Evolutionary conservation across 1,140 invertebrate species (phyloP).

Genomic region (Archegozetes longisetosus): DNA sequence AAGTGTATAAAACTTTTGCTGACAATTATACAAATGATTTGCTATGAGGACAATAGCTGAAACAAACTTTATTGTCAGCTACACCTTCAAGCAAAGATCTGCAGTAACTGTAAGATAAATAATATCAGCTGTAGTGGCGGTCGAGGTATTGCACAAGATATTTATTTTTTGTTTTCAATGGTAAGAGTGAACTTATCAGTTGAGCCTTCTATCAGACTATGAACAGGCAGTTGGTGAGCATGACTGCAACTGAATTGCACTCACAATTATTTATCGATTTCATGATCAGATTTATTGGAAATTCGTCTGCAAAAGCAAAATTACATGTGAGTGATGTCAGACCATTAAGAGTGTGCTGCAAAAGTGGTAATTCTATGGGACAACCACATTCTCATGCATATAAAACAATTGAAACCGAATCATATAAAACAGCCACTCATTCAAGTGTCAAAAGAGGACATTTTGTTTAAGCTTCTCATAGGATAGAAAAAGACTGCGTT

Average conservation of each 20-base stretch:
- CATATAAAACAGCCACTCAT: neutral
- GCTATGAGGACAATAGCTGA: too few species aligned
- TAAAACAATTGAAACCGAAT: neutral
- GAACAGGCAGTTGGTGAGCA: constrained; percentile 7
- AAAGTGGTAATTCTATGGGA: neutral
- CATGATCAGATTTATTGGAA: constrained; percentile 22
- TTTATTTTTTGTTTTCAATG: neutral
- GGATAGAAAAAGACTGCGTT: neutral
- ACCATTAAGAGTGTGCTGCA: too few species aligned
- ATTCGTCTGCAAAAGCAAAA: constrained; percentile 20
- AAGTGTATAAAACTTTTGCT: too few species aligned
- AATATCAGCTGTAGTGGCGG: too few species aligned
- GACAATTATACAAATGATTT: too few species aligned
- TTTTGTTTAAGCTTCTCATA: neutral
- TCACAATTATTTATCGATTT: constrained; percentile 21
- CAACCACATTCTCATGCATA: too few species aligned
- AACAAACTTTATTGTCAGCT: too few species aligned
- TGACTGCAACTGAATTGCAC: constrained; percentile 9
- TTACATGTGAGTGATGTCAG: neutral
- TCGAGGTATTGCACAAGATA: neutral
- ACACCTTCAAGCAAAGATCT: too few species aligned
- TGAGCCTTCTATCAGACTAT: neutral
- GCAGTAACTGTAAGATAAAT: too few species aligned
- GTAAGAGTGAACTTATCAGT: neutral
- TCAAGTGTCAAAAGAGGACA: neutral